phyloP scores from a whole-genome alignment of 2,797 vertebrate species.

The Falco biarmicus region DNA sequence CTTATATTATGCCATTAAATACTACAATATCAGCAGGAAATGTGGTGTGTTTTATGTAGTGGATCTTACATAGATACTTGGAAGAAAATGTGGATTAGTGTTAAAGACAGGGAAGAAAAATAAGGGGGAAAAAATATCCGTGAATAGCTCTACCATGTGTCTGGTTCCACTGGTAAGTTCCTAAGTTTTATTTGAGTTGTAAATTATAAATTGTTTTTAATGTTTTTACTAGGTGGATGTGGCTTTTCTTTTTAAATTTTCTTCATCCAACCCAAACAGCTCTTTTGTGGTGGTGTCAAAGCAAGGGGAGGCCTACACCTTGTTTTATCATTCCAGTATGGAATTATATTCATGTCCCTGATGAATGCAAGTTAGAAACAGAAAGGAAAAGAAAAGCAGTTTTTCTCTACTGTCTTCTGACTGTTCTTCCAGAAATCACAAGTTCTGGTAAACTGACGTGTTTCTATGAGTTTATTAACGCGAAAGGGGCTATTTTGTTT shows the following conservation, averaged over 20 bases:
- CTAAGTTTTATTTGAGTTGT: neutral
- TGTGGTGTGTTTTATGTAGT: neutral
- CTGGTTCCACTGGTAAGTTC: neutral
- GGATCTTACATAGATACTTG: neutral
- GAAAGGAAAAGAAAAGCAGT: neutral
- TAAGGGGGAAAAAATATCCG: neutral
- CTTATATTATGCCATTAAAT: slow-evolving; percentile 3
- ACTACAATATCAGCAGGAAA: slow-evolving; percentile 15
- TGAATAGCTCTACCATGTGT: neutral
- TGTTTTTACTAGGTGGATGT: neutral
- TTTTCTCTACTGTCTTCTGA: neutral
- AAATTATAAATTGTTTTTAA: neutral
- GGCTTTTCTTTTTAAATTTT: neutral
- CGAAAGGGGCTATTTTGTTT: neutral
- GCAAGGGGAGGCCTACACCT: neutral
- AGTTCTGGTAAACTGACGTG: neutral
- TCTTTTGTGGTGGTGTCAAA: neutral
- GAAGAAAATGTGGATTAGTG: neutral
- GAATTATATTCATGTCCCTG: neutral
- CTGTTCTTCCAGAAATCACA: neutral
- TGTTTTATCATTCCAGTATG: neutral
- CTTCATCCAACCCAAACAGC: neutral
- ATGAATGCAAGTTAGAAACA: neutral
- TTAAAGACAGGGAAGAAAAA: neutral
- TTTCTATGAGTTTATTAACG: neutral